Evolutionary conservation across 2,797 vertebrate species (phyloP), one percentile per base, ranked within the genome.

Genomic region (Loriculus beryllinus): DNA sequence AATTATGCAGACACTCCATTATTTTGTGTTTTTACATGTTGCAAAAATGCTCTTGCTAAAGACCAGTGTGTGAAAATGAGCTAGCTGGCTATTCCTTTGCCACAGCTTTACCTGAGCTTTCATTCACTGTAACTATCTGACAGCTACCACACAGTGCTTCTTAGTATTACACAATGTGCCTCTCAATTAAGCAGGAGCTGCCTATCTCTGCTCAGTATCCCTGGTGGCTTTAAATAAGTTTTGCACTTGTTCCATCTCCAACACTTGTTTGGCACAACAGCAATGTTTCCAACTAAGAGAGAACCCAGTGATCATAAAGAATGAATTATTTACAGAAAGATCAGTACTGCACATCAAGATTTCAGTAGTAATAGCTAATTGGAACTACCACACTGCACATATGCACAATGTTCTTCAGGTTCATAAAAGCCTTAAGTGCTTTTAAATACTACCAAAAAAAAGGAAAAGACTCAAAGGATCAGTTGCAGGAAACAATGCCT

Each of bases 101-200:
- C 31, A 33, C 13, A 81, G 80, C 49, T 80, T 79, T 92, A 94
- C 52, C 77, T 31, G 33, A 92, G 71, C 7, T 79, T 90, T 62
- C 69, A 70, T 88, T 86, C 91, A 65, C 68, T 87, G 19, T 29
- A 93, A 72, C 49, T 76, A 70, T 64, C 76, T 92, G 76, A 92
- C 29, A 79, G 64, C 37, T 13, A 54, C 31, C 64, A 92, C 40
- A 31, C 69, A 68, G 74, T 18, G 82, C 18, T 90, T 63, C 64
- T 96, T 76, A 82, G 82, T 52, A 79, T 89, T 82, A 95, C 57
- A 42, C 82, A 94, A 96, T 39, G 82, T 10, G 48, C 21, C 94
- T 84, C 65, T 72, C 91, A 95, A 83, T 93, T 95, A 97, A 92
- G 67, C 69, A 77, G 72, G 86, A 92, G 81, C 85, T 95, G 92